These are phyloP conservation scores for Rallus crepitans DNA, from an alignment of 2,797 vertebrate species.

Conservation along the genomic window DNA sequence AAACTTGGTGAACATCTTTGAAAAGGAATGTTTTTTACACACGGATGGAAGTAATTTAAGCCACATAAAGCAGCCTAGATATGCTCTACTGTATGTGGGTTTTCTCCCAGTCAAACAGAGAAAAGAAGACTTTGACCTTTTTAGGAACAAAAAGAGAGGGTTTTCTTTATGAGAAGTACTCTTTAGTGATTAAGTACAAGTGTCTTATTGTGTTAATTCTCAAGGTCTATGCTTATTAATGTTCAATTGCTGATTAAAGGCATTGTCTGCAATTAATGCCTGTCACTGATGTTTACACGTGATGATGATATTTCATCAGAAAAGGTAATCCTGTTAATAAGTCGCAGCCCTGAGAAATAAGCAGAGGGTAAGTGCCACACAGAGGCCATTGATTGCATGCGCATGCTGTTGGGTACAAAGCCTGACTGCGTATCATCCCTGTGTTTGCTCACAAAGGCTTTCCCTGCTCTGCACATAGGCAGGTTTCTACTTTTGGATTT, in stretches of 20 bases:
- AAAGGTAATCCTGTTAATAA: conserved; percentile 63
- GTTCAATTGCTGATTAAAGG: conserved; percentile 59
- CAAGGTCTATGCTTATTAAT: conserved; percentile 77
- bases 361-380: conserved; percentile 21
- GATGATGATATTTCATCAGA: conserved; percentile 60
- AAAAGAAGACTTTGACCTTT: conserved; percentile 77
- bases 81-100: conserved; percentile 45
- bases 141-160: conserved; percentile 71
- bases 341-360: conserved; percentile 44
- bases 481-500: not conserved
- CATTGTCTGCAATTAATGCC: conserved; percentile 71
- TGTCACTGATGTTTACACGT: conserved; percentile 66
- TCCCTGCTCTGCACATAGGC: not conserved
- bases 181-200: conserved; percentile 72
- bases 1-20: conserved; percentile 63
- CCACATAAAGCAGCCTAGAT: conserved; percentile 63
- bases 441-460: not conserved
- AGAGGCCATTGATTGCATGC: not conserved
- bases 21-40: conserved; percentile 26
- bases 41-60: conserved; percentile 57
- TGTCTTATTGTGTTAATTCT: conserved; percentile 73
- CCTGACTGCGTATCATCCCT: not conserved
- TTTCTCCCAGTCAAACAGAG: conserved; percentile 66
- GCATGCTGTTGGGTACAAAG: not conserved
- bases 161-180: conserved; percentile 69